Conservation (phyloP, 2,113 vertebrate species). For the Lepus europaeus region DNA sequence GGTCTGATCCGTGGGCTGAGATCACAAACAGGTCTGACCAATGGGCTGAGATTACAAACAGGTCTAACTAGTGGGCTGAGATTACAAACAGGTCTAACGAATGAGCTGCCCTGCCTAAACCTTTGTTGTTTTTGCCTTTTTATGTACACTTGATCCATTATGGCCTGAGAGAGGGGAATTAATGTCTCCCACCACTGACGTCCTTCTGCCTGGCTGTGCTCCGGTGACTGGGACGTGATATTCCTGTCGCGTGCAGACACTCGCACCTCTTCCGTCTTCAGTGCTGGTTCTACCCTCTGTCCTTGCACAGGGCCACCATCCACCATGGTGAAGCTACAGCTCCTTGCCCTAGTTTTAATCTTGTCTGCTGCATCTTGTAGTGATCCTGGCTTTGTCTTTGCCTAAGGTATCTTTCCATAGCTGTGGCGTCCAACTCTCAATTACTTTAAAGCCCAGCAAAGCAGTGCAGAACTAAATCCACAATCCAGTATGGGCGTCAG, state of each 20-base stretch:
- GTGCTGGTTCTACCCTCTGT: too few relatives aligned
- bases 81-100: too few relatives aligned
- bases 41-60: not conserved
- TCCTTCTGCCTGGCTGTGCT: not conserved
- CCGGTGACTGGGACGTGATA: not conserved
- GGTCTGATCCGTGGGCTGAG: not conserved
- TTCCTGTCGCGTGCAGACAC: rapidly evolving
- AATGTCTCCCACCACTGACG: not conserved
- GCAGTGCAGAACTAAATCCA: not conserved
- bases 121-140: not conserved
- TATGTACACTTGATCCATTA: not conserved
- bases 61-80: not conserved
- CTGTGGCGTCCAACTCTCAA: not conserved
- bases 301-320: not conserved
- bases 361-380: not conserved
- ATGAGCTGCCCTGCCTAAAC: not conserved
- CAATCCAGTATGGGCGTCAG: not conserved
- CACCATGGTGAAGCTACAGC: not conserved
- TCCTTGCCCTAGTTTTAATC: not conserved
- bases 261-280: not conserved
- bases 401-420: not conserved
- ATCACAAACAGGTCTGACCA: too few relatives aligned
- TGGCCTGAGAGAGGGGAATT: not conserved
- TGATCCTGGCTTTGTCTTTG: too few relatives aligned
- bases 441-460: not conserved